Base-by-base conservation (phyloP, 1,140 invertebrate genomes). In the Hylaeus anthracinus region DNA sequence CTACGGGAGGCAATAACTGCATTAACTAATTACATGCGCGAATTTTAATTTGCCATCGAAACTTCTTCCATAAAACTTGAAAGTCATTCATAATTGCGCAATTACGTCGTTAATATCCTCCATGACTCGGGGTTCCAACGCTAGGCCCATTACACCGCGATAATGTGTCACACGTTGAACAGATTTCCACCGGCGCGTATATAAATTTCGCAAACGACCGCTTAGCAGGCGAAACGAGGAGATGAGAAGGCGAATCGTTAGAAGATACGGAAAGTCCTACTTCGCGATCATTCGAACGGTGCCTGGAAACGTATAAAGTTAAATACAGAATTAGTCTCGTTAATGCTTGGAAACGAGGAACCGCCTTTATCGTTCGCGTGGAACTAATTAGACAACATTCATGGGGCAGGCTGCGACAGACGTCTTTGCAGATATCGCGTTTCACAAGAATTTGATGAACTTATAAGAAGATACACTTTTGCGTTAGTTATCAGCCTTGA, bases 311-410 rank as follows among this genome's bases (percentile, higher is more conserved):
- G 66, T 66, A 70, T 63, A 81, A 80, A 87, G 78, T 81, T 87
- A 86, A 87, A 84, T 81, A 58, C 48, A 70, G 84, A 87, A 87
- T 87, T 87, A 84, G 78, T 67, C 65, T 83, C 78, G 55, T 86
- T 86, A 81, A 86, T 84, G 79, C 63, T 55, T 66, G 61, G 77
- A 58, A 81, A 84, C 77, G 66, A 61, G 53, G 26, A 63, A 64
- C 51, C 64, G 63, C 37, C 58, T 64, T 45, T 9, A 72, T 87
- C 82, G 77, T 84, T 87, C 75, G 83, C 75, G 76, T 81, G 72
- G 86, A 86, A 86, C 86, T 87, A 86, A 87, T 87, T 87, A 87
- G 74, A 84, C 64, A 73, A 75, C 81, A 74, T 71, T 5, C 56
- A 67, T 26, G 64, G 61, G 63, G 5, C 39, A 53, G 72, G 61